A percentile compares a stretch with the other conserved stretches of the same genome.
Conservation (phyloP, 2,797 vertebrate species). For the Vespertilio murinus region DNA sequence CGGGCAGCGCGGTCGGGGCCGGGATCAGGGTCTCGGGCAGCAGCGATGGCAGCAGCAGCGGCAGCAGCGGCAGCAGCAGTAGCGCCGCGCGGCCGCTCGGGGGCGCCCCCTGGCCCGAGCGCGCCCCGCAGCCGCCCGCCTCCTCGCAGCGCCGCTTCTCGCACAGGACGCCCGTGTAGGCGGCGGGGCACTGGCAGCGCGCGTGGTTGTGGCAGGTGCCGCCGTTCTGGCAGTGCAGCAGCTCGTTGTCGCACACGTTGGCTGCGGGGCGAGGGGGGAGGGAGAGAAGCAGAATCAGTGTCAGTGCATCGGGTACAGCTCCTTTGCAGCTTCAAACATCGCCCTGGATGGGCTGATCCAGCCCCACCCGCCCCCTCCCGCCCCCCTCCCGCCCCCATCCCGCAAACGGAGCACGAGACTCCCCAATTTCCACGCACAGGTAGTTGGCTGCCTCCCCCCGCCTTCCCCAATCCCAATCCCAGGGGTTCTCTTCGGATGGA, state of each 20-base stretch:
- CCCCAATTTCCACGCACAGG: slow-evolving; percentile 59
- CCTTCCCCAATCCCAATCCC: neutral
- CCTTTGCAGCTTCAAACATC: slow-evolving; percentile 20
- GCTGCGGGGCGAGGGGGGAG: slow-evolving; percentile 84
- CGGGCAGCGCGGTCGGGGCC: slow-evolving; percentile 75
- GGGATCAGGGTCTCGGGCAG: neutral
- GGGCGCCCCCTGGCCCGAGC: slow-evolving; percentile 81
- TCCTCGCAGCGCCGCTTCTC: slow-evolving; percentile 94
- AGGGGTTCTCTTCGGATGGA: neutral
- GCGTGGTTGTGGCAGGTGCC: slow-evolving; percentile 93
- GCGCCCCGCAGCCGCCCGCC: slow-evolving; percentile 87
- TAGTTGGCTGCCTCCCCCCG: neutral
- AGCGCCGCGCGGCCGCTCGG: slow-evolving; percentile 69
- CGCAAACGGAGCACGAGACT: neutral
- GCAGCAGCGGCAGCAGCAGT: slow-evolving; percentile 80
- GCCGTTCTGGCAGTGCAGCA: slow-evolving; percentile 96
- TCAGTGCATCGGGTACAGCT: slow-evolving; percentile 49
- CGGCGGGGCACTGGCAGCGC: slow-evolving; percentile 90
- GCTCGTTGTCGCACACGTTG: slow-evolving; percentile 95
- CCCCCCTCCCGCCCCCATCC: neutral
- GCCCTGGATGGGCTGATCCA: neutral
- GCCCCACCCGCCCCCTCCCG: neutral
- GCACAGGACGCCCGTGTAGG: slow-evolving; percentile 92
- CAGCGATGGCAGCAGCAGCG: slow-evolving; percentile 15
- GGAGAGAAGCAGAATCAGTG: slow-evolving; percentile 68